Evolutionary conservation across 2,797 vertebrate species (phyloP).

Genomic region (Astyanax mexicanus): DNA sequence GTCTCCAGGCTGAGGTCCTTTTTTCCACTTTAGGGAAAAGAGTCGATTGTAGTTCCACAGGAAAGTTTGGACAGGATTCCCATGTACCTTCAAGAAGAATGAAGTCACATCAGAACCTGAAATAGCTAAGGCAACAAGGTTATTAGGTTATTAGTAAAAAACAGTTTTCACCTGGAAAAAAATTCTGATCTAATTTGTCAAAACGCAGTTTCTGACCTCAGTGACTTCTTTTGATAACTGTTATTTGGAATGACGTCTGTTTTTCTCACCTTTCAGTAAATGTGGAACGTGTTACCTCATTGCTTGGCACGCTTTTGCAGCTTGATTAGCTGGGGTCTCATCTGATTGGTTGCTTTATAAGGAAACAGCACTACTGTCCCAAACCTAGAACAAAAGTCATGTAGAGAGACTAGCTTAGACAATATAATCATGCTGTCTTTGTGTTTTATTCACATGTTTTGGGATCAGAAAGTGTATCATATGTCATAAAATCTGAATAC

Average conservation of each 20-base stretch:
- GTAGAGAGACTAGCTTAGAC: too few relatives aligned
- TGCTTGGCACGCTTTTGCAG: background rate
- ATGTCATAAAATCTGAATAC: too few relatives aligned
- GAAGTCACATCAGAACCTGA: conserved; percentile 22
- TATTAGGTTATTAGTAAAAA: conserved; percentile 28
- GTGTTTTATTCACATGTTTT: too few relatives aligned
- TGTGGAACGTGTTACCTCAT: conserved; percentile 35
- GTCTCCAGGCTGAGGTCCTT: conserved; percentile 51
- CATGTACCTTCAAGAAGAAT: conserved; percentile 44
- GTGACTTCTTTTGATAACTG: conserved; percentile 5
- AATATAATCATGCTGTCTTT: too few relatives aligned
- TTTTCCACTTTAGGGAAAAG: conserved; percentile 52
- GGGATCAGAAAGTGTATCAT: too few relatives aligned
- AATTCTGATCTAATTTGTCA: background rate
- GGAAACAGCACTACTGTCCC: background rate
- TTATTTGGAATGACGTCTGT: conserved; percentile 12
- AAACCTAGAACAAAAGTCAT: background rate
- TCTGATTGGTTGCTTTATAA: background rate
- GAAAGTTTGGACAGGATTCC: conserved; percentile 31
- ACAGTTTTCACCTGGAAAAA: background rate
- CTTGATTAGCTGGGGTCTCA: background rate
- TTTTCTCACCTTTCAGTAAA: conserved; percentile 29
- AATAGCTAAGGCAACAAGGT: background rate
- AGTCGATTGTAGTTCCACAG: conserved; percentile 34
- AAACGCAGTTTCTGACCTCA: background rate